Evolutionary conservation across 2,113 vertebrate genomes (phyloP).

Genomic region (Naja naja): DNA sequence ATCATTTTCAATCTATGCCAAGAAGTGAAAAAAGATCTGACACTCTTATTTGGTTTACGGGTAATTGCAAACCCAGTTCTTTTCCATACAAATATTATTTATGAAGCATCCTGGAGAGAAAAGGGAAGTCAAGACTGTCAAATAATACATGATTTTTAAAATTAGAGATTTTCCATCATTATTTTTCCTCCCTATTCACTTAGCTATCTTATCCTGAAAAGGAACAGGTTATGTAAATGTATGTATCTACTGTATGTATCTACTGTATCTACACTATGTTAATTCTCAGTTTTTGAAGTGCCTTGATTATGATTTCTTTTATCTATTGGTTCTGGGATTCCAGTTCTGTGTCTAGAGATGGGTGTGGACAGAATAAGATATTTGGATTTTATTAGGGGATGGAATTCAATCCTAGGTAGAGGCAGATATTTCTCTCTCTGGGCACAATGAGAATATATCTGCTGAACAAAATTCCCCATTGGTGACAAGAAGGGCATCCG

Average conservation of each 20-base stretch:
- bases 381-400: neutral
- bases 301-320: neutral
- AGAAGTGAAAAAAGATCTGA: neutral
- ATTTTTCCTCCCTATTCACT: too few relatives aligned
- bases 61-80: neutral
- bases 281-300: neutral
- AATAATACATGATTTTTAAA: neutral
- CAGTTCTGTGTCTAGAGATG: neutral
- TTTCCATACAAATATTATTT: constrained; percentile 4
- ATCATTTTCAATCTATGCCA: neutral
- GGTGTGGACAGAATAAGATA: neutral
- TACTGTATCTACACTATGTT: neutral
- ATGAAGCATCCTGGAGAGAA: neutral
- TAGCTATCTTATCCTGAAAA: neutral
- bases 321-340: neutral
- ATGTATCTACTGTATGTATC: neutral
- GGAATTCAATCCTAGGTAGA: neutral
- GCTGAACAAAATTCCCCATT: too few relatives aligned
- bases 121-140: neutral
- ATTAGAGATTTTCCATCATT: neutral
- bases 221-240: neutral
- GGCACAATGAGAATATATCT: too few relatives aligned
- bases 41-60: neutral
- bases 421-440: too few relatives aligned
- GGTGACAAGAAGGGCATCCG: too few relatives aligned